Base-by-base conservation (phyloP, 2,888 invertebrate species). In the Molorchus minor region DNA sequence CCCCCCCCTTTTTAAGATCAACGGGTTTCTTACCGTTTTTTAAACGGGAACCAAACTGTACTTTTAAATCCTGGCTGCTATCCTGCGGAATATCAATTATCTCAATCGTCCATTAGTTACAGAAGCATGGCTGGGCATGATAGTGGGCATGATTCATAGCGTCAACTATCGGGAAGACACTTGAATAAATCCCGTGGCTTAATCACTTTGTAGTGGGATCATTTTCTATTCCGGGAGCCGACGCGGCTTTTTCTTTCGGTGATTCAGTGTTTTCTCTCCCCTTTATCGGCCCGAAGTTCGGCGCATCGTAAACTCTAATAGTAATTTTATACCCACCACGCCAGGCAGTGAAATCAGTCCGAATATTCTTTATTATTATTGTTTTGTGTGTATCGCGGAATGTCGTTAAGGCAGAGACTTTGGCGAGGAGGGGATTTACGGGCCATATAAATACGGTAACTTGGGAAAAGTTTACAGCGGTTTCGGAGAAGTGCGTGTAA, bases 331-430 rank as follows among this genome's bases (percentile, higher is more conserved):
- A 52, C 52, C 52, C 54, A n/a, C n/a, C n/a, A n/a, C n/a, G n/a
- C n/a, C n/a, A 17, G 36, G 54, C 15, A 36, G 16, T 44, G 44
- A 45, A 54, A 44, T 45, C 36, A 44, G 43, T 29, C 36, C 25
- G 45, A 54, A 54, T 54, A 54, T 54, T 54, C 54, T 45, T 54
- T 45, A 45, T 54, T 54, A 35, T 53, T 53, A 54, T 54, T 54
- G 35, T 44, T 54, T 35, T 54, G 21, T 44, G 36, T 29, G 51
- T 51, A 17, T 44, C 44, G 15, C 17, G 33, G 44, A 17, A 45
- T 20, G 25, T 41, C 33, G 25, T n/a, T 41, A 16, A 2, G 49
- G 12, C 17, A 51, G 21, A 13, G 38, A 38, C n/a, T 13, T 13
- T 25, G 8, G 29, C 12, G 19, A 33, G n/a, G 33, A 49, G 20